phyloP scores from a whole-genome alignment of 2,888 invertebrate species.

The Microplitis deprimator region DNA sequence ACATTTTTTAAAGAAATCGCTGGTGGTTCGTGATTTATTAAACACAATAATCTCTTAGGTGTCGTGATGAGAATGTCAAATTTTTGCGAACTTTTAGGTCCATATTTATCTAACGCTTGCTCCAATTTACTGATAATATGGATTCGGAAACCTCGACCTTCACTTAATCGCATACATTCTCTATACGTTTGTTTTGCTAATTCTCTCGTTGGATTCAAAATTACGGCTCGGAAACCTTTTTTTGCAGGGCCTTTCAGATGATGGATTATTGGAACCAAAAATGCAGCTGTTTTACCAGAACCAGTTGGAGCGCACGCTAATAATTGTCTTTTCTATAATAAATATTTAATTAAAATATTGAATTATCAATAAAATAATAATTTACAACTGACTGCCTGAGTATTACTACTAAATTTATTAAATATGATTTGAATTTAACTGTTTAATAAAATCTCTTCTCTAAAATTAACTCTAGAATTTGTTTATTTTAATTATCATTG shows the following conservation, averaged over 20 bases:
- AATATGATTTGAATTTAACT: no score
- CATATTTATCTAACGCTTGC: conserved; percentile 81
- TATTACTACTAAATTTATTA: no score
- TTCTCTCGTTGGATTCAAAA: conserved; percentile 94
- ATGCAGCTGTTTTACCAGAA: conserved; percentile 97
- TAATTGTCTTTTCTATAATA: conserved; percentile 80
- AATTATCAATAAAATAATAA: conserved; percentile 2
- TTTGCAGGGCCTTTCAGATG: conserved; percentile 79
- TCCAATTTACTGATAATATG: conserved; percentile 87
- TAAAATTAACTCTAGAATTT: no score
- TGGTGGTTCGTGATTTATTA: conserved; percentile 85
- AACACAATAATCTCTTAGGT: conserved; percentile 90
- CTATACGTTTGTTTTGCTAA: conserved; percentile 91
- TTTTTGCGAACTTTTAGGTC: conserved; percentile 81
- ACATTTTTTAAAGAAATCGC: conserved; percentile 82
- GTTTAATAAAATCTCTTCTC: no score
- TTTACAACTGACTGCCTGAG: no score
- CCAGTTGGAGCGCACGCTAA: conserved; percentile 98
- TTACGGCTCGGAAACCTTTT: conserved; percentile 87
- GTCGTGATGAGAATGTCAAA: conserved; percentile 95
- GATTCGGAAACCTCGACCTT: conserved; percentile 81
- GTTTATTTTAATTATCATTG: no score
- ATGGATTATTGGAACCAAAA: conserved; percentile 90
- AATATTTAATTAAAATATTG: conserved; percentile 35
- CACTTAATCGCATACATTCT: conserved; percentile 84